phyloP scores from a whole-genome alignment of 2,113 vertebrate species.

The Pomatorhinus ruficollis region DNA sequence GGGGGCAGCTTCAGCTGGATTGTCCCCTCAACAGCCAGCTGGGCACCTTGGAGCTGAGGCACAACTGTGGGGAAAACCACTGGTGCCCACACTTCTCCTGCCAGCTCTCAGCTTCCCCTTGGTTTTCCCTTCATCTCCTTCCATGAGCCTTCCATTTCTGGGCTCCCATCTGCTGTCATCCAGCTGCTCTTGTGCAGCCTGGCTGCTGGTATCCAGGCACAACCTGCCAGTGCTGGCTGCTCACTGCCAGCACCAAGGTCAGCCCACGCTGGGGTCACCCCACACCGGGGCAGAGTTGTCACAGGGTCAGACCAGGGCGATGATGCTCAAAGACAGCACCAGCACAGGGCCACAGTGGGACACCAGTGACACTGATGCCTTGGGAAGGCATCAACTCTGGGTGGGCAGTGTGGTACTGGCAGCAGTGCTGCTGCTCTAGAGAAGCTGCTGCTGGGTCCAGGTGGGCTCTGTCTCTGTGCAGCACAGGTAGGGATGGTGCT shows the following conservation, averaged over 20 bases:
- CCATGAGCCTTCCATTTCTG: background rate
- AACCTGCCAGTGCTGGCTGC: background rate
- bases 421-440: background rate
- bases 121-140: fast-evolving
- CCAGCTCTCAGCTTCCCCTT: background rate
- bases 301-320: background rate
- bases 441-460: too few relatives aligned
- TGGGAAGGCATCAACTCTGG: background rate
- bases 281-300: background rate
- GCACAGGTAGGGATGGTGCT: background rate
- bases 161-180: background rate
- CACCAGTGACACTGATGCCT: background rate
- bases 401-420: background rate
- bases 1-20: background rate
- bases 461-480: background rate
- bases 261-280: background rate
- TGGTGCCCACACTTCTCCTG: background rate
- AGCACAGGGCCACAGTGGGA: background rate
- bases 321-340: background rate
- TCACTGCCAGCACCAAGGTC: background rate
- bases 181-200: background rate
- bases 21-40: background rate
- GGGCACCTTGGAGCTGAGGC: background rate
- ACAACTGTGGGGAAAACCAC: background rate
- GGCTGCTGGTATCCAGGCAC: background rate